These are phyloP conservation scores for Hephaestus fuliginosus DNA, from an alignment of 2,797 vertebrate genomes.

Conservation along the genomic window DNA sequence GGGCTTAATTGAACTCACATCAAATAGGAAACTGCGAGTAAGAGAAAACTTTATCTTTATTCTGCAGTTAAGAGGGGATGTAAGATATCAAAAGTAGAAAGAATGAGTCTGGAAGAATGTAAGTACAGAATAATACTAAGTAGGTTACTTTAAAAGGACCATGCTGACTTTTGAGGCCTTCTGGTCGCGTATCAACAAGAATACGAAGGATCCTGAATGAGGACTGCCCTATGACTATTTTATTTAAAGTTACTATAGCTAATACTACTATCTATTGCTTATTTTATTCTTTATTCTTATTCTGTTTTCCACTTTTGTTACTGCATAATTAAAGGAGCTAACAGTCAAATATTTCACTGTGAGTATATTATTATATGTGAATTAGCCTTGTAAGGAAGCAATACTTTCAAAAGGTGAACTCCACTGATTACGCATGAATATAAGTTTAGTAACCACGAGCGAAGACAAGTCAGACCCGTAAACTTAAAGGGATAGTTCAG, in stretches of 20 bases:
- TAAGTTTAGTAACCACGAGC: background rate
- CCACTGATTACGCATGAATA: background rate
- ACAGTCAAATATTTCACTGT: too few relatives aligned
- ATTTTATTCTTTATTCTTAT: too few relatives aligned
- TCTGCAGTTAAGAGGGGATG: slow-evolving; percentile 34
- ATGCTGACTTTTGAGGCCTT: background rate
- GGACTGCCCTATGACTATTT: too few relatives aligned
- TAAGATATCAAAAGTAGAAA: slow-evolving; percentile 13
- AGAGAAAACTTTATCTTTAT: slow-evolving; percentile 38
- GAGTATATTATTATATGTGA: too few relatives aligned
- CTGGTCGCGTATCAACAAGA: background rate
- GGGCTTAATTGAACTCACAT: slow-evolving; percentile 58
- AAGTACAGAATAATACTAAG: background rate
- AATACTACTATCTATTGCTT: too few relatives aligned
- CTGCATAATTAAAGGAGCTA: too few relatives aligned
- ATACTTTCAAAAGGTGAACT: background rate
- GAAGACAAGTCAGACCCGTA: background rate
- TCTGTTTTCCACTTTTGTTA: too few relatives aligned
- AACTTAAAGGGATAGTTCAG: background rate
- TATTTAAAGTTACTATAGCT: too few relatives aligned
- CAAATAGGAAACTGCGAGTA: slow-evolving; percentile 50
- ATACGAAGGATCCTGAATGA: background rate
- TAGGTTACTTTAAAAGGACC: background rate
- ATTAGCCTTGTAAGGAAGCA: background rate
- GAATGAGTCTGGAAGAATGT: background rate